A percentile compares a stretch with the other conserved stretches of the same genome.
phyloP scores from a whole-genome alignment of 1,140 invertebrate species.

The Solenopsis invicta region DNA sequence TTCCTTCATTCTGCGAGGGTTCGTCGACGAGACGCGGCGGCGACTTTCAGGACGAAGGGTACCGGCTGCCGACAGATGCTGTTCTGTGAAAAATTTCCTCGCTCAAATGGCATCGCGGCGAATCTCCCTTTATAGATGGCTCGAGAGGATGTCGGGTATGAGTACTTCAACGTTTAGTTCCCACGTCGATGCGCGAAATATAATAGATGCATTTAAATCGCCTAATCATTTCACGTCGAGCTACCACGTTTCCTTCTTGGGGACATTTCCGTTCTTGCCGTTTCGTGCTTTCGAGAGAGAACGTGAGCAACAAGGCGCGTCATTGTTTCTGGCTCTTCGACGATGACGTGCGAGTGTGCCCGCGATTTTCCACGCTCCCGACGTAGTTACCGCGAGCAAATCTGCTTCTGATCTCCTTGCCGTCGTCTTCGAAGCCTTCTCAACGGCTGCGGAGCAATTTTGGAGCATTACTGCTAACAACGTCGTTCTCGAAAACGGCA shows the following conservation, averaged over 20 bases:
- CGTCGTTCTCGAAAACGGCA: background rate
- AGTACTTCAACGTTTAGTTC: constrained; percentile 58
- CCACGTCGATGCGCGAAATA: constrained; percentile 40
- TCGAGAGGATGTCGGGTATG: constrained; percentile 28
- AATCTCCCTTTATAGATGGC: constrained; percentile 58
- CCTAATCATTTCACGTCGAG: constrained; percentile 66
- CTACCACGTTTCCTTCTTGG: background rate
- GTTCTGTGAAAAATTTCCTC: constrained; percentile 67
- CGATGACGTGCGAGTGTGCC: background rate
- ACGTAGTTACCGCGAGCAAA: constrained; percentile 30
- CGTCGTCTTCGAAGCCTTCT: background rate
- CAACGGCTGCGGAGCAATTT: constrained; percentile 24
- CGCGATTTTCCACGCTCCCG: background rate
- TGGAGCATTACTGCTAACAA: constrained; percentile 37
- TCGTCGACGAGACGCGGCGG: background rate
- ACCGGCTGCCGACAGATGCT: constrained; percentile 67
- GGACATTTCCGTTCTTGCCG: background rate
- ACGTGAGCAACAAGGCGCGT: background rate
- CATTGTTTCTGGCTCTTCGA: constrained; percentile 33
- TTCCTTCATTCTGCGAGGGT: background rate
- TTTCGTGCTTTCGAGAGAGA: background rate
- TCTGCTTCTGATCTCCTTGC: constrained; percentile 40
- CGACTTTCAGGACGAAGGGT: constrained; percentile 15
- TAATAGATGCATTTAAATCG: constrained; percentile 65
- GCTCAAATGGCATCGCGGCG: constrained; percentile 23